Percentiles rank a stretch among this genome's conserved stretches.
These are phyloP conservation scores for Delia radicum DNA, from an alignment of 1,140 invertebrate genomes.

Conservation along the genomic window DNA sequence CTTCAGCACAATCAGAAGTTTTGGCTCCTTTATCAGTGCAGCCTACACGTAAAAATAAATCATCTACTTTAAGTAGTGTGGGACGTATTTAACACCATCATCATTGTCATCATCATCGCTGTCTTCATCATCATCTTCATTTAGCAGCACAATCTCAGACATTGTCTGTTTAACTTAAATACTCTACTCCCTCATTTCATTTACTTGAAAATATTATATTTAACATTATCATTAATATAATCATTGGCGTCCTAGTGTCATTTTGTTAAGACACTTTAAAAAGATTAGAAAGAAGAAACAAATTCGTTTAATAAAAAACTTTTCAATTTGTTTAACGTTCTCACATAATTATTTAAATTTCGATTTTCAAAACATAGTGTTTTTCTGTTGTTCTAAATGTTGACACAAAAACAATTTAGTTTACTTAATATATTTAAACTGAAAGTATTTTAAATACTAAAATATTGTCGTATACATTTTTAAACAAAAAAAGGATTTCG, in stretches of 20 bases:
- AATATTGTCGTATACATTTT: background rate
- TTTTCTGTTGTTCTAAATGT: background rate
- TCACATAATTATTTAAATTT: background rate
- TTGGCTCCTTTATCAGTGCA: slow-evolving; percentile 78
- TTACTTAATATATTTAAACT: no score
- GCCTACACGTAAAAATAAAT: slow-evolving; percentile 73
- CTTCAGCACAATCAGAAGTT: slow-evolving; percentile 63
- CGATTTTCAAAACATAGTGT: no score
- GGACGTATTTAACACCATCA: slow-evolving; percentile 18
- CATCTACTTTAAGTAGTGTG: slow-evolving; percentile 59
- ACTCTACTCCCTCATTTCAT: background rate
- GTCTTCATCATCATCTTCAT: no score
- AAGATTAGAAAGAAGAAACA: background rate
- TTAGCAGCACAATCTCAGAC: no score
- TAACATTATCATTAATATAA: background rate
- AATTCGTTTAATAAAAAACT: background rate
- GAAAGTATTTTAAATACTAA: slow-evolving; percentile 19
- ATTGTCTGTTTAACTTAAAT: background rate
- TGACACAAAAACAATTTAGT: background rate
- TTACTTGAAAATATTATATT: background rate
- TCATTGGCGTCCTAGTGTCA: slow-evolving; percentile 15
- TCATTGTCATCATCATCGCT: background rate
- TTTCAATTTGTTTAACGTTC: background rate
- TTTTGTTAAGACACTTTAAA: background rate
- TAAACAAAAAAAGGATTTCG: background rate